phyloP scores from a whole-genome alignment of 2,888 invertebrate genomes.

The Cryptus armator region DNA sequence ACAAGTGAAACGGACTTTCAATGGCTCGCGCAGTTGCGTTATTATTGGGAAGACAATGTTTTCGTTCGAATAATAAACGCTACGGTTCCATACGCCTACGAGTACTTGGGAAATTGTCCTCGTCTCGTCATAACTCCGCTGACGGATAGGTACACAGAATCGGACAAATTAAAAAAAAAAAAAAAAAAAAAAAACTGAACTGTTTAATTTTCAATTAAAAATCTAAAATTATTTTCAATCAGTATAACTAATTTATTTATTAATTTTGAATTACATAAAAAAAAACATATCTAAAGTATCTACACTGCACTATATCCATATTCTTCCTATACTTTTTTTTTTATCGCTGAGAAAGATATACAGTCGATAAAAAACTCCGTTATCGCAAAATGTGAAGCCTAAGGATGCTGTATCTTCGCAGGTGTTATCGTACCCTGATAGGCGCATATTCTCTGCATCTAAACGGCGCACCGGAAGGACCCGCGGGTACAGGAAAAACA shows the following conservation, averaged over 20 bases:
- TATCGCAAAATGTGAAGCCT: too few species aligned
- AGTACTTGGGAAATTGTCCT: constrained; percentile 93
- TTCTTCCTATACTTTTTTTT: too few species aligned
- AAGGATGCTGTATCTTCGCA: constrained; percentile 45
- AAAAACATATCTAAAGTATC: too few species aligned
- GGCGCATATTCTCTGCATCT: constrained; percentile 94
- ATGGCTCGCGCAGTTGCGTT: constrained; percentile 93
- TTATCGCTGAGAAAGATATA: too few species aligned
- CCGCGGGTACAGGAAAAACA: constrained; percentile 95
- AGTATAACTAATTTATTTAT: too few species aligned
- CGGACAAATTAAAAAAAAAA: background rate
- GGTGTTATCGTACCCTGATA: constrained; percentile 93
- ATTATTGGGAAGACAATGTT: constrained; percentile 91
- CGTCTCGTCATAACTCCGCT: constrained; percentile 91
- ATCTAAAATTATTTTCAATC: too few species aligned
- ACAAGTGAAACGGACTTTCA: constrained; percentile 92
- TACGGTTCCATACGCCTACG: constrained; percentile 92
- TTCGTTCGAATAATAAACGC: constrained; percentile 92
- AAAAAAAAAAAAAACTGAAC: too few species aligned
- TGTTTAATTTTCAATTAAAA: too few species aligned
- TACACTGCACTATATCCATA: too few species aligned
- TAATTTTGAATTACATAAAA: too few species aligned
- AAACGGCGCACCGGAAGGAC: constrained; percentile 94
- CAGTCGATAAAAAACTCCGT: too few species aligned
- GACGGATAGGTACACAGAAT: constrained; percentile 87